These are phyloP conservation scores for Hylaea fasciaria DNA, from an alignment of 2,888 invertebrate genomes.

Conservation along the genomic window DNA sequence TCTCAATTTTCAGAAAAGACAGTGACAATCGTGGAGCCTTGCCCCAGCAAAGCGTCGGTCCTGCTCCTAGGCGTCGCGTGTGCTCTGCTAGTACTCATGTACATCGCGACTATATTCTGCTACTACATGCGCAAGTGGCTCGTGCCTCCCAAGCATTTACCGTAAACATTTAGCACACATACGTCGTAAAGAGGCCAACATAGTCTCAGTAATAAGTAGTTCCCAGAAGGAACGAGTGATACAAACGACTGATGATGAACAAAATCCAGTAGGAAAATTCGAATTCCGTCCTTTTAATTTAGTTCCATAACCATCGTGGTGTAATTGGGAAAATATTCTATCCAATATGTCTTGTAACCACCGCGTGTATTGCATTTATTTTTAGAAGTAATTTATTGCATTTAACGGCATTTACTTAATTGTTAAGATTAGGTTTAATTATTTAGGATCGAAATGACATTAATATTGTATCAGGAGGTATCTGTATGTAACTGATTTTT, in stretches of 20 bases:
- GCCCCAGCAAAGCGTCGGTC: conserved; percentile 96
- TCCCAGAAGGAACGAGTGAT: conserved; percentile 70
- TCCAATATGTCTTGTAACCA: conserved; percentile 68
- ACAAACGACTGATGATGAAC: conserved; percentile 73
- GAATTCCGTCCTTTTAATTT: conserved; percentile 57
- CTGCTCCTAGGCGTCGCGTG: conserved; percentile 95
- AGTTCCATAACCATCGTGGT: conserved; percentile 57
- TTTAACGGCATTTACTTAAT: conserved; percentile 75
- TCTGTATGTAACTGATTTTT: conserved; percentile 22
- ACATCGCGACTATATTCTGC: conserved; percentile 96
- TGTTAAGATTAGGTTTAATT: conserved; percentile 43
- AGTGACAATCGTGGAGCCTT: conserved; percentile 95
- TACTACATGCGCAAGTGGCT: conserved; percentile 97
- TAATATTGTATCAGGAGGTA: conserved; percentile 21
- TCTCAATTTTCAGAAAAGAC: conserved; percentile 89
- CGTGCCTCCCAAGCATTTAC: conserved; percentile 92
- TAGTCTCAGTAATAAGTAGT: conserved; percentile 34
- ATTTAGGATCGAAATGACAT: conserved; percentile 34
- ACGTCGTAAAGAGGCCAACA: conserved; percentile 33
- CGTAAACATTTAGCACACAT: conserved; percentile 53
- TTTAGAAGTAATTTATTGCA: conserved; percentile 75
- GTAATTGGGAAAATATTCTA: conserved; percentile 54
- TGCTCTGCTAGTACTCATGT: conserved; percentile 93
- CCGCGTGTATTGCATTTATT: conserved; percentile 78
- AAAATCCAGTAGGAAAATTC: conserved; percentile 53